Evolutionary conservation across 2,113 vertebrate genomes (phyloP).

Genomic region (Halcyon malimbica): DNA sequence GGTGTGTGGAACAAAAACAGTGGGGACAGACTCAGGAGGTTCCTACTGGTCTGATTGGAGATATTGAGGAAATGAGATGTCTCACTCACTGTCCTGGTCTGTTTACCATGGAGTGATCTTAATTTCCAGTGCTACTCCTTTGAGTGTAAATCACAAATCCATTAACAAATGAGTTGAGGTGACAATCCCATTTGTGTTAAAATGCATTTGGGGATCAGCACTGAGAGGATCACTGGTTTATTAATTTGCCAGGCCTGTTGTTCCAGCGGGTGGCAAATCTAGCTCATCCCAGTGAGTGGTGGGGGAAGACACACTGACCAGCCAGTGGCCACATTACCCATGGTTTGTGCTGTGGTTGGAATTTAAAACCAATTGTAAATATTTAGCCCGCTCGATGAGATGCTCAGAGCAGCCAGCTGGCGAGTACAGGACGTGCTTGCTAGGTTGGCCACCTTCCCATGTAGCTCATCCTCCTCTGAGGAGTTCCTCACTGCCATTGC

Average conservation of each 20-base stretch:
- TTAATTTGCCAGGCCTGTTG: conserved; percentile 62
- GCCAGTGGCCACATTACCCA: neutral
- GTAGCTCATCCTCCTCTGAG: neutral
- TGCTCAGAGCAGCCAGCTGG: neutral
- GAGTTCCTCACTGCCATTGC: neutral
- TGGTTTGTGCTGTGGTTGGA: neutral
- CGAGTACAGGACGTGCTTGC: rapidly evolving
- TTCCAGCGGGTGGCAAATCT: conserved; percentile 28
- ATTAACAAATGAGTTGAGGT: conserved; percentile 68
- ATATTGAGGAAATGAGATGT: neutral
- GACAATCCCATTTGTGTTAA: conserved; percentile 64
- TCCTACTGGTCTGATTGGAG: neutral
- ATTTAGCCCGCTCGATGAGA: neutral
- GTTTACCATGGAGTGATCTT: conserved; percentile 34
- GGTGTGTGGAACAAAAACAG: neutral
- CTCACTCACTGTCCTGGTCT: neutral
- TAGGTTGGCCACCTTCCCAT: neutral
- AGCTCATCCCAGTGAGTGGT: neutral
- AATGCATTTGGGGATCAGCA: conserved; percentile 57
- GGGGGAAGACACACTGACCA: neutral
- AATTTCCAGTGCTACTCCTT: conserved; percentile 32
- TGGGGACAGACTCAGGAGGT: neutral
- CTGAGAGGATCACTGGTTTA: conserved; percentile 26
- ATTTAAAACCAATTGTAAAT: neutral
- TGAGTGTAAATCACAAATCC: conserved; percentile 50